A percentile compares a stretch with the other conserved stretches of the same genome.
phyloP scores from a whole-genome alignment of 2,113 vertebrate species.

The Aldabrachelys gigantea region DNA sequence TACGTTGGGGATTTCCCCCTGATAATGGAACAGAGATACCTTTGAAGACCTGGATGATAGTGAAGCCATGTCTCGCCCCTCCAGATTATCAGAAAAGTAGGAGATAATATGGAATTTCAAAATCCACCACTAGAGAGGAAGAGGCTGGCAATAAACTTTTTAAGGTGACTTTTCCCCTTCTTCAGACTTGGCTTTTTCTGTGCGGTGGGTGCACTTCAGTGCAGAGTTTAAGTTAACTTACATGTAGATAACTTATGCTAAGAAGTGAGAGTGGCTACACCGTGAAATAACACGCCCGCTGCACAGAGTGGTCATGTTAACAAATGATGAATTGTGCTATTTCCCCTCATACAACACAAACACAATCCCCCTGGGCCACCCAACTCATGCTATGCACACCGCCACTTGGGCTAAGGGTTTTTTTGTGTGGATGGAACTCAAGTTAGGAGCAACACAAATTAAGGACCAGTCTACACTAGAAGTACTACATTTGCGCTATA shows the following conservation, averaged over 20 bases:
- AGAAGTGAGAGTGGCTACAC: neutral
- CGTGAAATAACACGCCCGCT: neutral
- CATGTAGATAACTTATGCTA: too few species aligned
- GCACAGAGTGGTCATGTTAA: neutral
- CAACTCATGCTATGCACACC: neutral
- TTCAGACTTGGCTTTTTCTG: rapidly evolving
- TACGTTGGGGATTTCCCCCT: neutral
- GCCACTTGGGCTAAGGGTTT: neutral
- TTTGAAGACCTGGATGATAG: neutral
- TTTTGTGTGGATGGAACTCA: neutral
- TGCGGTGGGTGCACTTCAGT: neutral
- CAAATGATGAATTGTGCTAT: neutral
- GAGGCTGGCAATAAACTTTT: neutral
- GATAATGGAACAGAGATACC: neutral
- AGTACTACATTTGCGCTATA: neutral
- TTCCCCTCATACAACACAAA: too few species aligned
- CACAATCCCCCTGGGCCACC: neutral
- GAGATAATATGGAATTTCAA: neutral
- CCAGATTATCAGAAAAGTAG: neutral
- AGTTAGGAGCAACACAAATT: neutral
- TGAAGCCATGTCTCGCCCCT: neutral
- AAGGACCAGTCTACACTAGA: neutral
- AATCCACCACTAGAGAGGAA: neutral
- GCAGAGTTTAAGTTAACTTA: neutral
- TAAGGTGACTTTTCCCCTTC: rapidly evolving